Evolutionary conservation across 37 sponge, comb jelly and placozoan species (phyloP).

Genomic region (Chondrosia reniformis): DNA sequence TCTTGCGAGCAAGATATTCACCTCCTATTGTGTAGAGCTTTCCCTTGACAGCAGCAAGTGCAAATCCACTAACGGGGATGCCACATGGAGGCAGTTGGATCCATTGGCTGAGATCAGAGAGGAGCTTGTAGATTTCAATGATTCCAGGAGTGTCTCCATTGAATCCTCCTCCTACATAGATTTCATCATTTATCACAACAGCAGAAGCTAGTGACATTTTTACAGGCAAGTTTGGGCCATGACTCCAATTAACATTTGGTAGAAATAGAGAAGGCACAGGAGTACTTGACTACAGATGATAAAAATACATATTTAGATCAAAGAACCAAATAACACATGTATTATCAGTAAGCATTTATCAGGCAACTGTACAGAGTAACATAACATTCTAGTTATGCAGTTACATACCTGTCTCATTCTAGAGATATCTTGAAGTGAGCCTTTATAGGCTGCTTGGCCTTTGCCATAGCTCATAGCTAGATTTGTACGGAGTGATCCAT

Average conservation of each 20-base stretch:
- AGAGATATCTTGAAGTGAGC: too few relatives aligned
- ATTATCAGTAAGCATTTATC: too few relatives aligned
- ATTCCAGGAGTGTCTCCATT: background rate
- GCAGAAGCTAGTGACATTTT: constrained; percentile 12
- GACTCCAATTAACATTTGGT: background rate
- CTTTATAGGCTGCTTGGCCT: too few relatives aligned
- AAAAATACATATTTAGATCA: too few relatives aligned
- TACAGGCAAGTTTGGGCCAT: background rate
- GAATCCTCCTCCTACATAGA: constrained; percentile 24
- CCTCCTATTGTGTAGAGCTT: background rate
- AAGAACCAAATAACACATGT: too few relatives aligned
- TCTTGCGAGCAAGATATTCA: background rate
- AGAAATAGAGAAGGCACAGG: too few relatives aligned
- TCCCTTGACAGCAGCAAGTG: background rate
- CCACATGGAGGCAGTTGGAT: background rate
- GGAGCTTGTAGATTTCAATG: constrained; percentile 5
- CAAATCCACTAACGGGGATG: background rate
- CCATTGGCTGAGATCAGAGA: background rate
- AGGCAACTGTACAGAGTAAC: too few relatives aligned
- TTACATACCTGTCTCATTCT: too few relatives aligned
- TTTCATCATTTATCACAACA: background rate
- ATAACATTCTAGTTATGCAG: too few relatives aligned
- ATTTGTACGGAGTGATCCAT: too few relatives aligned
- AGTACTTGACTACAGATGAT: too few relatives aligned
- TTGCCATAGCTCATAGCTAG: too few relatives aligned